phyloP scores from a whole-genome alignment of 2,888 invertebrate species.

The Mycalesis mineus region DNA sequence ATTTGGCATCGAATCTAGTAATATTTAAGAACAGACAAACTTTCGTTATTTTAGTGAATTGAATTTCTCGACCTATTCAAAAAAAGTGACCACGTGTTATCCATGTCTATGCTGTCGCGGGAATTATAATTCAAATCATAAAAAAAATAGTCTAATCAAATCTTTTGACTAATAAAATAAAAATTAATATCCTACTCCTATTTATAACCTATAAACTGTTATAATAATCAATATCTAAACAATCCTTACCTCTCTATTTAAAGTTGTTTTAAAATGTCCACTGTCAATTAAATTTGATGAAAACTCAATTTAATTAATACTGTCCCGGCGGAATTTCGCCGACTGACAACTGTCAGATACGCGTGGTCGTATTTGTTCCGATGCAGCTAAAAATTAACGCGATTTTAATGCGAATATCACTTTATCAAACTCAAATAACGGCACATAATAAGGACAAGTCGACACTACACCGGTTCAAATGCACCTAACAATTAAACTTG shows the following conservation, averaged over 20 bases:
- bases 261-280: neutral
- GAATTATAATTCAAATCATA: neutral
- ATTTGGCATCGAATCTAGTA: no score
- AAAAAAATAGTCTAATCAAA: neutral
- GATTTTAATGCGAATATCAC: neutral
- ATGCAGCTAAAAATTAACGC: neutral
- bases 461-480: neutral
- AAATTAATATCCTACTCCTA: neutral
- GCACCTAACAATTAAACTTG: neutral
- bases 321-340: neutral
- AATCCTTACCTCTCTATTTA: neutral
- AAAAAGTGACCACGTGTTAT: neutral
- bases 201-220: neutral
- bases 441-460: neutral
- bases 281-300: neutral
- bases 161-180: neutral
- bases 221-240: neutral
- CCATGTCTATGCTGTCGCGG: neutral
- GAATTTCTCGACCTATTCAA: neutral
- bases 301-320: neutral
- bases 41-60: no score
- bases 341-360: neutral
- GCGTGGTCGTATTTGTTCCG: neutral
- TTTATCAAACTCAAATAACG: neutral
- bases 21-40: no score